These are phyloP conservation scores for Rhadina sibilatrix DNA, from an alignment of 2,113 vertebrate genomes.

Conservation along the genomic window DNA sequence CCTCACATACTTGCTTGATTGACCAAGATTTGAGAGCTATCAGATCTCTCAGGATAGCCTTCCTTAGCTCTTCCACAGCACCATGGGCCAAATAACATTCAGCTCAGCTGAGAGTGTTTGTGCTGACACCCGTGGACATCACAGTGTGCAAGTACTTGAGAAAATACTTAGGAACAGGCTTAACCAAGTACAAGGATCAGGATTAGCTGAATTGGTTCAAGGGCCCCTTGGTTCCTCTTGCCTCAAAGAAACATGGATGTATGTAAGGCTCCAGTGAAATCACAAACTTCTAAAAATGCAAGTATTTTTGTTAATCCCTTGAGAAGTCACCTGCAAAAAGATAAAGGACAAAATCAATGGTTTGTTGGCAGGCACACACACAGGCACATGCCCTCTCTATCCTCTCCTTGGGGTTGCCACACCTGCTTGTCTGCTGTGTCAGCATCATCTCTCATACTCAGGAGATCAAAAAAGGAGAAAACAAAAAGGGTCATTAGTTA, in stretches of 20 bases:
- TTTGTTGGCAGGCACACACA: constrained; percentile 44
- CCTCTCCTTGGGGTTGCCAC: constrained; percentile 29
- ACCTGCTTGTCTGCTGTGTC: constrained; percentile 57
- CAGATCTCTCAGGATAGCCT: neutral
- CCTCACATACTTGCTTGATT: neutral
- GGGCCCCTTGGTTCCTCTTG: neutral
- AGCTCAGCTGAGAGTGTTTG: neutral
- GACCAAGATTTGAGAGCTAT: neutral
- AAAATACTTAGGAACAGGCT: neutral
- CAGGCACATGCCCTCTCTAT: constrained; percentile 11
- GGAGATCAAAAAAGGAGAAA: constrained; percentile 42
- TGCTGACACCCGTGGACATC: neutral
- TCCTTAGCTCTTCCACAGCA: neutral
- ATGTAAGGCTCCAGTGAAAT: neutral
- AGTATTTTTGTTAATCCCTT: constrained; percentile 17
- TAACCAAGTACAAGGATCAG: neutral
- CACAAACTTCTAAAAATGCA: constrained; percentile 23
- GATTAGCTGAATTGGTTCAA: neutral
- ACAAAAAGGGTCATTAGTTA: constrained; percentile 57
- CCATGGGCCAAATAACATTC: neutral
- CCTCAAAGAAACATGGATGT: neutral
- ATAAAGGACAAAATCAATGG: constrained; percentile 47
- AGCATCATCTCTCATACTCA: constrained; percentile 34
- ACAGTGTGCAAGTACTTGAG: neutral
- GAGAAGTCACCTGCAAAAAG: constrained; percentile 48